These are phyloP conservation scores for Amphipoea oculea DNA, from an alignment of 2,888 invertebrate genomes.

Conservation along the genomic window DNA sequence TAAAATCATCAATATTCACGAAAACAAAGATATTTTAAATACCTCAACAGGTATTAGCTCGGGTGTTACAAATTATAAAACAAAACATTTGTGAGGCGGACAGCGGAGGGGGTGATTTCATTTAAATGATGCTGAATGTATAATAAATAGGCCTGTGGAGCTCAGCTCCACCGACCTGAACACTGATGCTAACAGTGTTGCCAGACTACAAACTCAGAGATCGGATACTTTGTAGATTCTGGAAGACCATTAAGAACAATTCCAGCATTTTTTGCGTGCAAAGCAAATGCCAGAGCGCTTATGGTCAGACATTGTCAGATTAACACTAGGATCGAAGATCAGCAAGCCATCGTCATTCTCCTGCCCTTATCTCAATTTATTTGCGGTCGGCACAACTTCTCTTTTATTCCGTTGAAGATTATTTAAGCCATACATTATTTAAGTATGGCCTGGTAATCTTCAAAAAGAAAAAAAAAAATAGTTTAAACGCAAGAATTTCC, in stretches of 20 bases:
- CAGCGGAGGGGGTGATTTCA: constrained; percentile 2
- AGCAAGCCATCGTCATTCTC: not conserved
- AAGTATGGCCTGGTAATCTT: not conserved
- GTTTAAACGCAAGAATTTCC: not conserved
- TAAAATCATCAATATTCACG: constrained; percentile 50
- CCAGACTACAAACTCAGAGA: constrained; percentile 4
- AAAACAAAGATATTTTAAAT: constrained; percentile 25
- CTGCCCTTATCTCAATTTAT: not conserved
- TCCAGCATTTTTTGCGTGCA: not conserved
- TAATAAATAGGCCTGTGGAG: constrained; percentile 24
- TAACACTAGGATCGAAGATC: not conserved
- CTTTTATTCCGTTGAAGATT: not conserved
- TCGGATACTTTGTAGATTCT: too few relatives aligned
- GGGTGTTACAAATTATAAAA: constrained; percentile 7
- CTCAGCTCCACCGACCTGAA: not conserved
- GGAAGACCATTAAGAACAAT: not conserved
- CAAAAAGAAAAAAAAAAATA: too few relatives aligned
- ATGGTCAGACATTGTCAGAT: not conserved
- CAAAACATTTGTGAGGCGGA: constrained; percentile 4
- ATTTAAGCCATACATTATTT: not conserved
- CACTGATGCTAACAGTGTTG: constrained; percentile 1
- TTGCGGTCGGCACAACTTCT: not conserved
- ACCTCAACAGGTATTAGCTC: constrained; percentile 19
- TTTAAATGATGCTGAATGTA: constrained; percentile 50
- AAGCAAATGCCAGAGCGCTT: too few relatives aligned